A percentile compares a stretch with the other conserved stretches of the same genome.
phyloP scores from a whole-genome alignment of 2,888 invertebrate species.

The Desoria tigrina region DNA sequence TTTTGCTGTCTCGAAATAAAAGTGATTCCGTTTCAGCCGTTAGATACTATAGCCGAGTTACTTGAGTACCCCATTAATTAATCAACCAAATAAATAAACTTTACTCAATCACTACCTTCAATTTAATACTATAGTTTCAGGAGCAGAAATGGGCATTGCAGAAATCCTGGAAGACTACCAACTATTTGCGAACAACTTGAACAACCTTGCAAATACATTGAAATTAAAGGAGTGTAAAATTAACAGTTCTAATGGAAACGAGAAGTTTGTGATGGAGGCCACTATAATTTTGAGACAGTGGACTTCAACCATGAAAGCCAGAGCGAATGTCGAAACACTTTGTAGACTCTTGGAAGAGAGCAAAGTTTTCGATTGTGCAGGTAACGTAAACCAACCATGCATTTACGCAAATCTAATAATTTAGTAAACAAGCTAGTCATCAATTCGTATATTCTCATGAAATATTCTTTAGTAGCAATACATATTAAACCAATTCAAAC shows the following conservation, averaged over 20 bases:
- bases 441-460: too few relatives aligned
- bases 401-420: conserved; percentile 4
- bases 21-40: too few relatives aligned
- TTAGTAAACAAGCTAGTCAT: neutral
- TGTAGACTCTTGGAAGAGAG: conserved; percentile 29
- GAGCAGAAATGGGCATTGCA: conserved; percentile 48
- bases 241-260: conserved; percentile 8
- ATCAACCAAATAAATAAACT: too few relatives aligned
- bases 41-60: too few relatives aligned
- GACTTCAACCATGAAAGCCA: conserved; percentile 26
- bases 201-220: conserved; percentile 22
- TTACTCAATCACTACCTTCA: too few relatives aligned
- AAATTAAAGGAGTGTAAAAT: conserved; percentile 25
- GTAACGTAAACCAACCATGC: conserved; percentile 11
- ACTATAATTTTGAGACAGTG: conserved; percentile 40
- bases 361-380: conserved; percentile 23
- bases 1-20: too few relatives aligned
- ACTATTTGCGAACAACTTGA: conserved; percentile 24
- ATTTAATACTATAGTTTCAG: conserved; percentile 40
- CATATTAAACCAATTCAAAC: neutral
- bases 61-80: too few relatives aligned
- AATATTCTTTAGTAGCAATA: neutral
- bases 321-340: conserved; percentile 33
- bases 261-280: conserved; percentile 34
- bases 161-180: conserved; percentile 41